These are phyloP conservation scores for Tenualosa thibaudeaui DNA, from an alignment of 2,797 vertebrate species.

Conservation along the genomic window DNA sequence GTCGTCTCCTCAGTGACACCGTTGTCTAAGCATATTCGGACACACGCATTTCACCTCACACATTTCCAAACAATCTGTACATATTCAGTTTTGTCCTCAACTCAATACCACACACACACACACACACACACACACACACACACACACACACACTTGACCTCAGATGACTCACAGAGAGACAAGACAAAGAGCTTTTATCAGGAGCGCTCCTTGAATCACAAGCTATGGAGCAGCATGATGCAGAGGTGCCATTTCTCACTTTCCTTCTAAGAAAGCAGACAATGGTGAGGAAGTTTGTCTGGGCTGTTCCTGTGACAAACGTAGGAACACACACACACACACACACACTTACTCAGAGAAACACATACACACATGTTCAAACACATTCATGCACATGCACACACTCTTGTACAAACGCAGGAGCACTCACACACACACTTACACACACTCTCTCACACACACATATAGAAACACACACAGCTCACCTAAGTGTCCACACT, in stretches of 20 bases:
- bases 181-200: not conserved
- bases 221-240: not conserved
- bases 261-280: not conserved
- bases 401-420: not conserved
- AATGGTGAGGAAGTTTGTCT: not conserved
- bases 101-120: no score
- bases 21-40: not conserved
- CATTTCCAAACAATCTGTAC: not conserved
- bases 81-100: not conserved
- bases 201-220: not conserved
- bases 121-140: not conserved
- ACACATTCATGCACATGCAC: not conserved
- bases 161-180: not conserved
- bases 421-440: not conserved
- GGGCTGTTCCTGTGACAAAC: not conserved
- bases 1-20: not conserved
- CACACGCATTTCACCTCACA: not conserved
- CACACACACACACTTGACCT: not conserved
- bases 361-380: not conserved
- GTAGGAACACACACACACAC: constrained; percentile 13
- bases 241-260: not conserved
- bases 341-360: not conserved
- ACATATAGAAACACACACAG: not conserved
- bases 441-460: not conserved
- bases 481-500: not conserved